Percentiles rank a stretch among this genome's conserved stretches.
These are phyloP conservation scores for Ormyrus thymus DNA, from an alignment of 2,888 invertebrate genomes.

Conservation along the genomic window DNA sequence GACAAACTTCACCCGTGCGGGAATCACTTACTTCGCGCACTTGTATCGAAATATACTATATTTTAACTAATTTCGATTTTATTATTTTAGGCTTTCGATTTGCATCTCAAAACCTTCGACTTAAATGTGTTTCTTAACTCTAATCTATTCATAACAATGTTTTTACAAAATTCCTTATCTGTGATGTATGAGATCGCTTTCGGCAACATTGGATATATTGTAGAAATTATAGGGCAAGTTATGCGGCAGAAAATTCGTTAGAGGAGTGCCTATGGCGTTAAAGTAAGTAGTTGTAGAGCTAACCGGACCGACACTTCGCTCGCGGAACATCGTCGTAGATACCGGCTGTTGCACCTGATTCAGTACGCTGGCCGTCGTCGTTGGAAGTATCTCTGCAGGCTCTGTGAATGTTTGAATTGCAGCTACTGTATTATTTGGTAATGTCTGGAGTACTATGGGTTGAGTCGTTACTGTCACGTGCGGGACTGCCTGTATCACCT, in stretches of 20 bases:
- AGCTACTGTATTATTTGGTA: conserved; percentile 63
- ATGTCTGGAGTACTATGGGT: conserved; percentile 70
- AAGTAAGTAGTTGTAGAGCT: conserved; percentile 65
- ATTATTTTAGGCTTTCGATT: too few species aligned
- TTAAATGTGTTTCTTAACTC: too few species aligned
- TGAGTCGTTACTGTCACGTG: conserved; percentile 63
- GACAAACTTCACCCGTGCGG: too few species aligned
- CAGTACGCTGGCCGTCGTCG: conserved; percentile 5
- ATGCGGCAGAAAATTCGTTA: conserved; percentile 69
- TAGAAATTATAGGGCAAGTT: conserved; percentile 73
- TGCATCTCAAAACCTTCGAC: too few species aligned
- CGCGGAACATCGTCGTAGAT: conserved; percentile 64
- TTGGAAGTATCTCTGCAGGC: conserved; percentile 59
- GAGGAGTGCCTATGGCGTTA: conserved; percentile 65
- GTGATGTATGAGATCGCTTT: conserved; percentile 67
- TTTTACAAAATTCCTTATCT: conserved; percentile 59
- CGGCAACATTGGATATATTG: conserved; percentile 68
- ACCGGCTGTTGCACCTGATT: conserved; percentile 46
- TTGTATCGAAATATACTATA: too few species aligned
- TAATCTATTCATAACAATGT: not conserved
- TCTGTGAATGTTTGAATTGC: conserved; percentile 66
- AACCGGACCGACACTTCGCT: conserved; percentile 39
- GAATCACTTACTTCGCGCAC: too few species aligned
- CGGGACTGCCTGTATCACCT: conserved; percentile 70
- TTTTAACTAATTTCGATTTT: too few species aligned